Evolutionary conservation across 1,140 invertebrate species (phyloP), one percentile per base, ranked within the genome.

Genomic region (Holcopasites calliopsidis): DNA sequence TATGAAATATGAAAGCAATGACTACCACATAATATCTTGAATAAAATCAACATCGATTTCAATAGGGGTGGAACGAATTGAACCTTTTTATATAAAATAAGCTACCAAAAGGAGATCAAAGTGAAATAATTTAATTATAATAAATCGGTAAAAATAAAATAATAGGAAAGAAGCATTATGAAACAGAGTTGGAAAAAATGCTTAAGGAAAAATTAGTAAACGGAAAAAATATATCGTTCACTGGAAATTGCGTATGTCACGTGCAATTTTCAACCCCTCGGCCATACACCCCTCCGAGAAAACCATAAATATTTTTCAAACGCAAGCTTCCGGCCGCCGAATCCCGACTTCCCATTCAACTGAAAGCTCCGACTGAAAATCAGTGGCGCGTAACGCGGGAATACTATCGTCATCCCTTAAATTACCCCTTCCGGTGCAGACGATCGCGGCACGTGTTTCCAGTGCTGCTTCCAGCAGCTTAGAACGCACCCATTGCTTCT

Each of bases 391-490:
- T 50, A 64, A 54, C n/a, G 44, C n/a, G 26, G 26, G 49, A 73
- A 66, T 44, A 11, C 62, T 10, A 16, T 52, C 28, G 35, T 75
- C 62, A 60, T 81, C 50, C 60, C 49, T 55, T 35, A 40, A 68
- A 68, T 38, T 62, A 52, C 49, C 47, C 40, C 23, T 44, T 71
- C 42, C 68, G 31, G n/a, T 47, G 49, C 42, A 44, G 58, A 47
- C 50, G 13, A 35, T 23, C 42, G 11, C 11, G 52, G 57, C 75
- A 64, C 64, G 79, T 81, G 65, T 73, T 73, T 38, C 23, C n/a
- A 47, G 10, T 8, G 28, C 23, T 33, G 35, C n/a, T 38, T 40
- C 44, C 66, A 50, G 26, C 52, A 44, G 21, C 38, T 35, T 23
- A 28, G 18, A 58, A 57, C 13, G 60, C 52, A 44, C 66, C n/a